Evolutionary conservation across 2,888 invertebrate genomes (phyloP), one percentile per base, ranked within the genome.

Genomic region (Lycia hirtaria): DNA sequence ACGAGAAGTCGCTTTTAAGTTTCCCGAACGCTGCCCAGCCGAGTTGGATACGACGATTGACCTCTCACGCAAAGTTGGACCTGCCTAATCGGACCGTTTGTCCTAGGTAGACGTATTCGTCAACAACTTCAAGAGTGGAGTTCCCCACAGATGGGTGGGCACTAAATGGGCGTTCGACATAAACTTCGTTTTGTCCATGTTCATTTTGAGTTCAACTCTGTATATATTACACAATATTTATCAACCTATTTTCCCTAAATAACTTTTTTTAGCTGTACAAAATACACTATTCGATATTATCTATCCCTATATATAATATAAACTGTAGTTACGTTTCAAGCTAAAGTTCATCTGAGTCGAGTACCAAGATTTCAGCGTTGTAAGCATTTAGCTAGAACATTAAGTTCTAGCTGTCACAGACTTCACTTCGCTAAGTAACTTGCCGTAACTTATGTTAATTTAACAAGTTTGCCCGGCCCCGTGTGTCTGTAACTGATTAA

Each of bases 371-470:
- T 48, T 28, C 41, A 40, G 48, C 26, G 26, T 22, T 24, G 26
- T 41, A 26, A 41, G 41, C 40, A 43, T 47, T 47, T 54, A 17
- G 24, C 38, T 40, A 22, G 17, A 40, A 58, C 60, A 56, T 62
- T 47, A 56, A 65, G 62, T 62, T 65, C 50, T 56, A 60, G 59
- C 51, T 63, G 61, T 64, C 61, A 55, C 55, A 55, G 59, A 55
- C 66, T 54, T 60, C 49, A 28, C 53, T 43, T 49, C 55, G 45
- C 56, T 41, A 58, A 57, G 60, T 55, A 62, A 62, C 56, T 58
- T 62, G 57, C 47, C 43, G 58, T 65, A 66, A 61, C 64, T 65
- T 64, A 58, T 72, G 69, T 63, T 72, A 73, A 75, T 72, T 68
- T 66, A 70, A 73, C 64, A 64, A 56, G 57, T 65, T 58, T 57